Base-by-base conservation (phyloP, 1,140 invertebrate genomes). In the Aphelenchoides besseyi region DNA sequence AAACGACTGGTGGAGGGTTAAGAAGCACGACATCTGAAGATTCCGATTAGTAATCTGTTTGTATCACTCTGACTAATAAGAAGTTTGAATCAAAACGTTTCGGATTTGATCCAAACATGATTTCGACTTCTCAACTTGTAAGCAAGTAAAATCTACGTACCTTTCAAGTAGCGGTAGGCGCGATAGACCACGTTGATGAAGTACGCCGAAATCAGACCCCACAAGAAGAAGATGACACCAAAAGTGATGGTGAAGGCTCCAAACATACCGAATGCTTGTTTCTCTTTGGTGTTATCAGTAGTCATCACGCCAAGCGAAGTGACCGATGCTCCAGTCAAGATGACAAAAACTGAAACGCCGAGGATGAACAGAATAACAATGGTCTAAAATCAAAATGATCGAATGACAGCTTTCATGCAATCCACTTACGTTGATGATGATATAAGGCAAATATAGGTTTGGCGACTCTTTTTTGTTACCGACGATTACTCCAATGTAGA, bases 91-190 rank as follows among this genome's bases (percentile, higher is more conserved):
- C n/a, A n/a, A n/a, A n/a, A n/a, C n/a, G n/a, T n/a, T n/a, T n/a
- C n/a, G n/a, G n/a, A n/a, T n/a, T n/a, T n/a, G n/a, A n/a, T n/a
- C n/a, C n/a, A n/a, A n/a, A n/a, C n/a, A n/a, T n/a, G n/a, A n/a
- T n/a, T n/a, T n/a, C n/a, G n/a, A n/a, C n/a, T n/a, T n/a, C n/a
- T n/a, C n/a, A n/a, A n/a, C n/a, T n/a, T n/a, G n/a, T n/a, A n/a
- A n/a, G n/a, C n/a, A n/a, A n/a, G n/a, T n/a, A n/a, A n/a, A n/a
- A n/a, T n/a, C n/a, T n/a, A n/a, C n/a, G n/a, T n/a, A n/a, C n/a
- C 41, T 23, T 48, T 48, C 41, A 48, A 23, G 41, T 48, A 48
- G 41, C 41, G 41, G 41, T 48, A 48, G 41, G 41, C 41, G 41
- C 41, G 41, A 23, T 16, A 48, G 41, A 48, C 41, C 12, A 48